Evolutionary conservation across 2,888 invertebrate species (phyloP).

Genomic region (Diogma glabrata): DNA sequence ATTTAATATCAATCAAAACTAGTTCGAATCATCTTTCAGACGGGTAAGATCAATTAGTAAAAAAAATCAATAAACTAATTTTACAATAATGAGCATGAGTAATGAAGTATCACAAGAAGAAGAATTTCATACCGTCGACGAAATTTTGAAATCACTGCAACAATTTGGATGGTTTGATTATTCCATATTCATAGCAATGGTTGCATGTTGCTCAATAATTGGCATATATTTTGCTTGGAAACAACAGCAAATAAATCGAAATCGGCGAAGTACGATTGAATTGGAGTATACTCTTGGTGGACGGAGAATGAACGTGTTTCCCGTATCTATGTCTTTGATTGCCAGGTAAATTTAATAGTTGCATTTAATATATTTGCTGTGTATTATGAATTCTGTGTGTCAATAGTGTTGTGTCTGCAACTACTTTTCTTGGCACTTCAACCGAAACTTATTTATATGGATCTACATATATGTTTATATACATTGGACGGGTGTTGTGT

Average conservation of each 20-base stretch:
- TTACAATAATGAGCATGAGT: too few relatives aligned
- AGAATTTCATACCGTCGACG: too few relatives aligned
- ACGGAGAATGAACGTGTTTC: slow-evolving; percentile 5
- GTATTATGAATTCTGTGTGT: too few relatives aligned
- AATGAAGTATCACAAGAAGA: too few relatives aligned
- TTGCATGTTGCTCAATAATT: background rate
- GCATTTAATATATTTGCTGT: too few relatives aligned
- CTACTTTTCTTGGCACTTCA: slow-evolving; percentile 55
- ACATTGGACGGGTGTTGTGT: slow-evolving; percentile 30
- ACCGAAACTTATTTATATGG: slow-evolving; percentile 70
- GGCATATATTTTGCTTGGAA: background rate
- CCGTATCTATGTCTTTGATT: slow-evolving; percentile 2
- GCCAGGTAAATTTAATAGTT: too few relatives aligned
- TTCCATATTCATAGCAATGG: background rate
- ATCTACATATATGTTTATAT: slow-evolving; percentile 53
- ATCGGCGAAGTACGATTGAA: background rate
- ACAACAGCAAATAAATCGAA: background rate
- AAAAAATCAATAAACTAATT: too few relatives aligned
- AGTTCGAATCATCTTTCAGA: too few relatives aligned
- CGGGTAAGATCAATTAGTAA: too few relatives aligned
- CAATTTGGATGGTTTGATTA: slow-evolving; percentile 1
- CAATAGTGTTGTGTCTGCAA: slow-evolving; percentile 50
- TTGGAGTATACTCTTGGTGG: slow-evolving; percentile 9
- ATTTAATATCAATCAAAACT: too few relatives aligned
- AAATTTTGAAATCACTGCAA: too few relatives aligned